Conservation (phyloP, 2,888 invertebrate species). For the Tricholauxania praeusta region DNA sequence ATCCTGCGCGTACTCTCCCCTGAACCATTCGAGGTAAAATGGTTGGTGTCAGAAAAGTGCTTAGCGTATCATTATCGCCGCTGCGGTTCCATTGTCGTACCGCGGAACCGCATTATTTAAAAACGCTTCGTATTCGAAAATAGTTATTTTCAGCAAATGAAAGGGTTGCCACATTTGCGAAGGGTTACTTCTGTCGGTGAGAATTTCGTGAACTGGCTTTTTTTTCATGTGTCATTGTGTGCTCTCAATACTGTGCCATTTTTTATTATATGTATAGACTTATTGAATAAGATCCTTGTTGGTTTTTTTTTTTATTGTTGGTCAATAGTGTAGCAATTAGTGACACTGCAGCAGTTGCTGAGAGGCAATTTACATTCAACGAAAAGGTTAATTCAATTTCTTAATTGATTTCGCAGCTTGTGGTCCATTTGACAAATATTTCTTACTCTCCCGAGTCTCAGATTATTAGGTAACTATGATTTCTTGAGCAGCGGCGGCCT, state of each 20-base stretch:
- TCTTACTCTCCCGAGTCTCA: too few relatives aligned
- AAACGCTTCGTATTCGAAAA: conserved; percentile 22
- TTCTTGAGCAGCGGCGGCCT: too few relatives aligned
- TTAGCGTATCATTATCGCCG: conserved; percentile 61
- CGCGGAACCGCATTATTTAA: conserved; percentile 43
- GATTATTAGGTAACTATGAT: too few relatives aligned
- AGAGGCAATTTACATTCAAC: conserved; percentile 22
- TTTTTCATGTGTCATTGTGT: background rate
- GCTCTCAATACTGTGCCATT: background rate
- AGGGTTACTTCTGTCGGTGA: conserved; percentile 27
- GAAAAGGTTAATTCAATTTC: conserved; percentile 19
- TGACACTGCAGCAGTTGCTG: conserved; percentile 3
- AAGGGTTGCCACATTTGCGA: conserved; percentile 24
- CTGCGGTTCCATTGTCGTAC: conserved; percentile 60
- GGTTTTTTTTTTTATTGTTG: conserved; percentile 18
- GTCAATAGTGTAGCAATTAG: conserved; percentile 26
- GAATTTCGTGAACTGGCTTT: conserved; percentile 32
- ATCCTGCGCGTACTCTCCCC: conserved; percentile 25
- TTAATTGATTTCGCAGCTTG: conserved; percentile 20
- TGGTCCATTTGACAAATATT: too few relatives aligned
- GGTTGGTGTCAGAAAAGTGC: conserved; percentile 13
- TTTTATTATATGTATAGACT: background rate
- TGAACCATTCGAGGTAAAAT: conserved; percentile 18
- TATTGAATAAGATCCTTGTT: background rate
- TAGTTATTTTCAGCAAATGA: conserved; percentile 1